Conservation (phyloP, 2,113 vertebrate genomes). For the Austrofundulus limnaeus region DNA sequence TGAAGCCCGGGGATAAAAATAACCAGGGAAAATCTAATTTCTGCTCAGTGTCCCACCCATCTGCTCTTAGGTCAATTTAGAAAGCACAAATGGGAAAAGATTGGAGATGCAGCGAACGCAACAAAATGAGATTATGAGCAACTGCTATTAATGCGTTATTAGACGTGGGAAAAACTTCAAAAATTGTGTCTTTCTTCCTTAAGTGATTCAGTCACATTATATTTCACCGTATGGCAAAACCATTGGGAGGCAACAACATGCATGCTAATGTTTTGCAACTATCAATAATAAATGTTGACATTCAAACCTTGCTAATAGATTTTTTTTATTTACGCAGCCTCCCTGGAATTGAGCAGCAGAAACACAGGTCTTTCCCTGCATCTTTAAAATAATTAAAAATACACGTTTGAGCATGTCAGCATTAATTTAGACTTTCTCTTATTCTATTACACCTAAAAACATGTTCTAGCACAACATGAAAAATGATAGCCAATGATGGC, state of each 20-base stretch:
- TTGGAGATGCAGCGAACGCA: neutral
- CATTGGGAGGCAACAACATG: conserved; percentile 1
- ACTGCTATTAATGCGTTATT: conserved; percentile 8
- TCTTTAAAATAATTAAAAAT: neutral
- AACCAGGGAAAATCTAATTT: conserved; percentile 26
- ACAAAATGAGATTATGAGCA: neutral
- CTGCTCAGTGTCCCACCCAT: conserved; percentile 17
- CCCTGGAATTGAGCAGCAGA: conserved; percentile 12
- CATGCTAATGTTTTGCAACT: conserved; percentile 44
- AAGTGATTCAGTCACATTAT: conserved; percentile 16
- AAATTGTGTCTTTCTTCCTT: neutral
- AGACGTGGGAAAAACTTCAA: neutral
- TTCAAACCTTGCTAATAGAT: conserved; percentile 30
- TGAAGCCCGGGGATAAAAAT: conserved; percentile 23
- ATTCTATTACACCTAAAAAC: too few species aligned
- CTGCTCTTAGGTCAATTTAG: conserved; percentile 24
- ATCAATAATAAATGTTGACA: conserved; percentile 56
- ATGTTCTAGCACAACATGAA: neutral
- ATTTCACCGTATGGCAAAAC: conserved; percentile 34
- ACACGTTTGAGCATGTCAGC: neutral
- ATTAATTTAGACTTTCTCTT: too few species aligned
- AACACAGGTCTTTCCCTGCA: neutral
- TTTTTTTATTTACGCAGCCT: conserved; percentile 12
- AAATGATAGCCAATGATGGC: neutral
- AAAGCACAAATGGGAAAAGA: conserved; percentile 3